phyloP scores from a whole-genome alignment of 1,140 invertebrate species.

The Pogonomyrmex barbatus region DNA sequence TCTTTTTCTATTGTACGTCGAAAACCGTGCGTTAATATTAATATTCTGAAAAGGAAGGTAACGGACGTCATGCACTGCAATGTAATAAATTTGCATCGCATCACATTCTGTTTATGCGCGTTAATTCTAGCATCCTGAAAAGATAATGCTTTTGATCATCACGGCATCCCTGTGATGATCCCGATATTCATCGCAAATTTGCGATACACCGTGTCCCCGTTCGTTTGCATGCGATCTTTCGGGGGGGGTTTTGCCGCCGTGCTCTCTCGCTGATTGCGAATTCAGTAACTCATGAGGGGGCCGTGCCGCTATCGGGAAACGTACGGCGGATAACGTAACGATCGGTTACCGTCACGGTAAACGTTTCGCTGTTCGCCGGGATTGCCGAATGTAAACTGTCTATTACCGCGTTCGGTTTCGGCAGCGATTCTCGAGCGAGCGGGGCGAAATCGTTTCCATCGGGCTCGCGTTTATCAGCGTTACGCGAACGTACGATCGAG shows the following conservation, averaged over 20 bases:
- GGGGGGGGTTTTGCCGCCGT: neutral
- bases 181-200: neutral
- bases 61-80: neutral
- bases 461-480: slow-evolving; percentile 64
- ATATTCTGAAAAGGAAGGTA: neutral
- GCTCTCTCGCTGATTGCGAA: slow-evolving; percentile 47
- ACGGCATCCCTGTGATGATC: neutral
- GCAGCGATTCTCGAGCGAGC: slow-evolving; percentile 38
- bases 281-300: slow-evolving; percentile 67
- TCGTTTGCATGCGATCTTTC: slow-evolving; percentile 14
- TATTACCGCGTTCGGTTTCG: slow-evolving; percentile 57
- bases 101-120: neutral
- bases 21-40: neutral
- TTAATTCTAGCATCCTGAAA: neutral
- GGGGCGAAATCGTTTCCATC: slow-evolving; percentile 54
- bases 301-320: slow-evolving; percentile 61
- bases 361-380: slow-evolving; percentile 67
- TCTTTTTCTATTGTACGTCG: neutral
- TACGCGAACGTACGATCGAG: slow-evolving; percentile 36
- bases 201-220: neutral
- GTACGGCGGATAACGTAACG: slow-evolving; percentile 63
- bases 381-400: slow-evolving; percentile 75
- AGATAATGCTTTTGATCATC: slow-evolving; percentile 16
- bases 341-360: slow-evolving; percentile 69
- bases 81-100: neutral